These are phyloP conservation scores for Spodoptera litura DNA, from an alignment of 1,140 invertebrate species.

Conservation along the genomic window DNA sequence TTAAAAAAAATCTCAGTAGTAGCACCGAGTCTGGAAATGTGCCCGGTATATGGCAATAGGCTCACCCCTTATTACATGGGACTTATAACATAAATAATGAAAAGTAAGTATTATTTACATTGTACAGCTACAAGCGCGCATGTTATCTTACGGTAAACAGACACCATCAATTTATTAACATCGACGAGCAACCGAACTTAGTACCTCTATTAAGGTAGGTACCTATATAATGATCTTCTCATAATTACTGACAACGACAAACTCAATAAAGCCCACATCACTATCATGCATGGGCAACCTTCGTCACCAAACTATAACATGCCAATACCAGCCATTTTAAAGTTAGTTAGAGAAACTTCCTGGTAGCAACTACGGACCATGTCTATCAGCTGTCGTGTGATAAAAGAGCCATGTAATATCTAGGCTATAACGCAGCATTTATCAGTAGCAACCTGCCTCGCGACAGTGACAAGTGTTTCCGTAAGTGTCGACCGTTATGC, in stretches of 20 bases:
- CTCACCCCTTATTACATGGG: too few species aligned
- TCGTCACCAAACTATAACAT: conserved; percentile 3
- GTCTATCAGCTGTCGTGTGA: conserved; percentile 28
- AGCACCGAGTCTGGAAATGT: too few species aligned
- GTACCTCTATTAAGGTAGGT: too few species aligned
- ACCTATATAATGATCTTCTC: neutral
- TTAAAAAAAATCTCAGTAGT: too few species aligned
- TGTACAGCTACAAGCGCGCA: too few species aligned
- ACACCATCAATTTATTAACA: too few species aligned
- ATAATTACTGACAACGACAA: neutral
- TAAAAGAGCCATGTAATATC: conserved; percentile 36
- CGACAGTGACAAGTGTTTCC: conserved; percentile 82
- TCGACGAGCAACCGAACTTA: too few species aligned
- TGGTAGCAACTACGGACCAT: neutral
- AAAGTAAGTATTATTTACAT: too few species aligned
- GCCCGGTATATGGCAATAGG: too few species aligned
- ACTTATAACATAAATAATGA: too few species aligned
- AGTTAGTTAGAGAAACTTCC: conserved; percentile 18
- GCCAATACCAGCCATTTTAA: conserved; percentile 23
- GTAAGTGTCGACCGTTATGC: conserved; percentile 71
- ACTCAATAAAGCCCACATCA: neutral
- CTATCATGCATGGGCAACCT: neutral
- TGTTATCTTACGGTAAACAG: too few species aligned
- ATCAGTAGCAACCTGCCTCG: conserved; percentile 59
- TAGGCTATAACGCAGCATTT: conserved; percentile 59